Conservation (phyloP, 2,797 vertebrate genomes). For the Hafferia zeledoni region DNA sequence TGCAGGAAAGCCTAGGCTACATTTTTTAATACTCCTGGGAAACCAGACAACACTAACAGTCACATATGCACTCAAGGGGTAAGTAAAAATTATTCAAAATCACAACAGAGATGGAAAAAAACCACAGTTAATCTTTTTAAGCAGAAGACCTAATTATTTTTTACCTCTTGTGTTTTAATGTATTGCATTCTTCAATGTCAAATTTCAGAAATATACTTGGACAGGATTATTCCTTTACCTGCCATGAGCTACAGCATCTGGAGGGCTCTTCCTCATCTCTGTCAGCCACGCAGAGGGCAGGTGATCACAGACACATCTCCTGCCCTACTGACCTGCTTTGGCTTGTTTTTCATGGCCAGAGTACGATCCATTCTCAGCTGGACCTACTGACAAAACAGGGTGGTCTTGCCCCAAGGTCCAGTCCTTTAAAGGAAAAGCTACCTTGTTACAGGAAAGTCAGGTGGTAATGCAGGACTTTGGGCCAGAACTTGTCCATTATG, state of each 20-base stretch:
- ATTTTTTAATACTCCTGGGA: slow-evolving; percentile 1
- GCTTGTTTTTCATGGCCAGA: neutral
- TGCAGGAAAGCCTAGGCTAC: neutral
- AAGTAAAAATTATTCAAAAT: neutral
- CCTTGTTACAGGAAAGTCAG: neutral
- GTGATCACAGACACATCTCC: neutral
- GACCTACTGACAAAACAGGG: neutral
- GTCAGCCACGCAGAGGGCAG: neutral
- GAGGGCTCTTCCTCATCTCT: neutral
- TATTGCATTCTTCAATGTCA: neutral
- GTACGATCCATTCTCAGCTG: neutral
- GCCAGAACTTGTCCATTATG: neutral
- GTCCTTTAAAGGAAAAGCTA: neutral
- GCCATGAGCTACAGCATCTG: neutral
- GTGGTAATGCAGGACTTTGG: neutral
- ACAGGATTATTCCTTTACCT: neutral
- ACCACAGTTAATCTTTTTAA: neutral
- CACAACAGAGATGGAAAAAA: neutral
- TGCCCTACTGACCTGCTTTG: neutral
- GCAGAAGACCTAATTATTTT: neutral
- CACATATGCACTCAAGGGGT: neutral
- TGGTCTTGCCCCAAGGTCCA: neutral
- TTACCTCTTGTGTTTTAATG: neutral
- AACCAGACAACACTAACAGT: neutral
- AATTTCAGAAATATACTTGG: neutral